Conservation (phyloP, 1,140 invertebrate species). For the Drosophila nikananu region DNA sequence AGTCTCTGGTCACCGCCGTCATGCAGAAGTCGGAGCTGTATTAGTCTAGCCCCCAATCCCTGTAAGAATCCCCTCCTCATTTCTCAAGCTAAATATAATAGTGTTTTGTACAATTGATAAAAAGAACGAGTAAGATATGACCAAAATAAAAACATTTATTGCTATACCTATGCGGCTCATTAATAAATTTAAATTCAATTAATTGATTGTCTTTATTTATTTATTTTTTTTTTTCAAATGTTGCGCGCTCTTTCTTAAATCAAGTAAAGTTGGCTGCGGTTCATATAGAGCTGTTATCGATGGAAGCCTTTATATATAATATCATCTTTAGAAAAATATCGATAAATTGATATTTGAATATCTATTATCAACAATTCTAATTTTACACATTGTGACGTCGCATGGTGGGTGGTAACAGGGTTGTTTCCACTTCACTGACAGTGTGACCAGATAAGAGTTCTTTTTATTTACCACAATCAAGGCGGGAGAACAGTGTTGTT, state of each 20-base stretch:
- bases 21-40: slow-evolving; percentile 72
- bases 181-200: not conserved
- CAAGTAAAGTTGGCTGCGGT: not conserved
- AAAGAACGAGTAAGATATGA: slow-evolving; percentile 1
- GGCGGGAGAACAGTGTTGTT: too few relatives aligned
- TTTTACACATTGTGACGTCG: too few relatives aligned
- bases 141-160: slow-evolving; percentile 22
- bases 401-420: too few relatives aligned
- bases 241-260: not conserved
- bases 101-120: slow-evolving; percentile 32
- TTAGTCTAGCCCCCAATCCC: slow-evolving; percentile 24
- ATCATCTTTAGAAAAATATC: too few relatives aligned
- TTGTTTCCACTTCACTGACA: too few relatives aligned
- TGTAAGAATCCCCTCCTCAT: not conserved
- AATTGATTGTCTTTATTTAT: too few relatives aligned
- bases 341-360: too few relatives aligned
- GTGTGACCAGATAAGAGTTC: too few relatives aligned
- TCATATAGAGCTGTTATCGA: not conserved
- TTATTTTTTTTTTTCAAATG: not conserved
- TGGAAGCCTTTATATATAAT: too few relatives aligned
- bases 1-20: slow-evolving; percentile 66
- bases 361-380: too few relatives aligned
- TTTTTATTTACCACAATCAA: too few relatives aligned
- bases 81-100: slow-evolving; percentile 19
- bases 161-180: not conserved